Conservation (phyloP, 2,797 vertebrate genomes). For the Sylvia borin region DNA sequence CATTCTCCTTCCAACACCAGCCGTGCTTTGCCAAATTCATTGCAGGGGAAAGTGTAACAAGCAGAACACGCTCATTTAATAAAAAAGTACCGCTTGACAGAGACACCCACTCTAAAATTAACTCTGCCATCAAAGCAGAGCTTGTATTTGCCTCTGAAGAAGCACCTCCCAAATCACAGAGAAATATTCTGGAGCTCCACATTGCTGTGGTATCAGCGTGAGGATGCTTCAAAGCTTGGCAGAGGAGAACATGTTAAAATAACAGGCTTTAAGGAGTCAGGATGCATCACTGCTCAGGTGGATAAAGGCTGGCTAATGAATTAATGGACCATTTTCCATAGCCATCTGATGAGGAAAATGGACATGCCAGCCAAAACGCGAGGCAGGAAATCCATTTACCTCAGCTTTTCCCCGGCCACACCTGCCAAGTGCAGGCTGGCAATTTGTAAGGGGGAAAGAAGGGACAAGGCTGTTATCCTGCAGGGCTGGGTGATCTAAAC, state of each 20-base stretch:
- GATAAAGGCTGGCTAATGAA: neutral
- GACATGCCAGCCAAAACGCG: neutral
- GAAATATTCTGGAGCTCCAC: neutral
- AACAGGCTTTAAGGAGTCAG: neutral
- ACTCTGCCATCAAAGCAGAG: constrained; percentile 22
- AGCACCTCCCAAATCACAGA: neutral
- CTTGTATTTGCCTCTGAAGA: neutral
- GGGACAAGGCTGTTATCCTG: neutral
- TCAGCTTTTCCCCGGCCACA: constrained; percentile 7
- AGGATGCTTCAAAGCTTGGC: neutral
- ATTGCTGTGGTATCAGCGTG: accelerated
- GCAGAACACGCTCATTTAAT: constrained; percentile 16
- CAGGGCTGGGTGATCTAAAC: neutral
- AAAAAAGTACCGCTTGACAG: constrained; percentile 30
- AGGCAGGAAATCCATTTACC: constrained; percentile 23
- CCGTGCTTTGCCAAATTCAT: neutral
- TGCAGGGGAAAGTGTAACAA: neutral
- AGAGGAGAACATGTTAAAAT: neutral
- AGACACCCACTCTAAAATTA: constrained; percentile 59
- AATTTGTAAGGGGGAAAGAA: neutral
- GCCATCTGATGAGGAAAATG: neutral
- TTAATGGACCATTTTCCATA: neutral
- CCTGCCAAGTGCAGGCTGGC: constrained; percentile 10
- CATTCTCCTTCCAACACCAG: neutral
- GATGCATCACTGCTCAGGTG: neutral